Evolutionary conservation across 2,888 invertebrate species (phyloP).

Genomic region (Bugulina stolonifera): DNA sequence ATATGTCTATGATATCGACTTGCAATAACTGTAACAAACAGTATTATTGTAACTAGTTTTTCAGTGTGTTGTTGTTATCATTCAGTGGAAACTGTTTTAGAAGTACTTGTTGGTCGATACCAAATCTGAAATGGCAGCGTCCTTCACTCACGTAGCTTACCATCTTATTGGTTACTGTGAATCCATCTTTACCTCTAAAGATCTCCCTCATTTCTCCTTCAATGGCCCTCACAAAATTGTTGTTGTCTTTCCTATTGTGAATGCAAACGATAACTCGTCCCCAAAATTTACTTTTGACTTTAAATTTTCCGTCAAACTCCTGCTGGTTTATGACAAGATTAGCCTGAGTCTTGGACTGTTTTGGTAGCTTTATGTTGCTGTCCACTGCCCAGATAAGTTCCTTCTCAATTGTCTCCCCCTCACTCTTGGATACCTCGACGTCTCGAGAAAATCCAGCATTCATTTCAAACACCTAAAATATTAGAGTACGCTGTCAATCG

Average conservation of each 20-base stretch:
- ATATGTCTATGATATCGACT: no score
- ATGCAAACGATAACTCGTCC: constrained; percentile 49
- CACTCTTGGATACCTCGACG: constrained; percentile 47
- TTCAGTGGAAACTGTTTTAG: constrained; percentile 38
- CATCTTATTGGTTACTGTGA: constrained; percentile 33
- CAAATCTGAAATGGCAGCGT: constrained; percentile 44
- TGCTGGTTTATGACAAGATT: constrained; percentile 55
- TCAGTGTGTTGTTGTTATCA: neutral
- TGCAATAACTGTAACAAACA: no score
- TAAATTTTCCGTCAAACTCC: constrained; percentile 53
- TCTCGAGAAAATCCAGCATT: constrained; percentile 53
- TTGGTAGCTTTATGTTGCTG: constrained; percentile 52
- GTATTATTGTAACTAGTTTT: no score
- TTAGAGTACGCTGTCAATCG: no score
- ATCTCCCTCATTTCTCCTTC: constrained; percentile 45
- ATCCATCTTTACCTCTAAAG: constrained; percentile 34
- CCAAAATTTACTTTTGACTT: constrained; percentile 42
- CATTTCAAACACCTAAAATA: constrained; percentile 40
- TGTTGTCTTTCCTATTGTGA: constrained; percentile 51
- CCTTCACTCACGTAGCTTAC: constrained; percentile 39
- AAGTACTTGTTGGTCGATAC: constrained; percentile 47
- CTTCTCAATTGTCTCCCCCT: constrained; percentile 47
- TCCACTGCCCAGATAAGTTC: constrained; percentile 56
- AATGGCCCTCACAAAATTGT: constrained; percentile 47
- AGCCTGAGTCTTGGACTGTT: constrained; percentile 47